Percentiles rank a stretch among this genome's conserved stretches.
phyloP scores from a whole-genome alignment of 2,888 invertebrate species.

The Netelia fuscicornis region DNA sequence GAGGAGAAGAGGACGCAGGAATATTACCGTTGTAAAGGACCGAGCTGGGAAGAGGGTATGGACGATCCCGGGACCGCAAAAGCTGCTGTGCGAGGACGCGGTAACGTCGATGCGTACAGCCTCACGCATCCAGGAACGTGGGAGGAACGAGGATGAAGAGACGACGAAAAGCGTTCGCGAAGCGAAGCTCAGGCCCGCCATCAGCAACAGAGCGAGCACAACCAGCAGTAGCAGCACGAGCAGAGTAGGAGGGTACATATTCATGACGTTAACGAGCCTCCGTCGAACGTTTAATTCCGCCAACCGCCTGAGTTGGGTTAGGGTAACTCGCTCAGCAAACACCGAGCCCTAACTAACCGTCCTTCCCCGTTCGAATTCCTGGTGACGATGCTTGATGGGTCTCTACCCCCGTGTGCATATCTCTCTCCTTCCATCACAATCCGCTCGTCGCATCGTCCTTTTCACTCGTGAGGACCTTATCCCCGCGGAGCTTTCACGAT shows the following conservation, averaged over 20 bases:
- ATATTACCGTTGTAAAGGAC: background rate
- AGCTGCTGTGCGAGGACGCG: too few species aligned
- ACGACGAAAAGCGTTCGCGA: slow-evolving; percentile 16
- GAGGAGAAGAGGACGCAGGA: slow-evolving; percentile 10
- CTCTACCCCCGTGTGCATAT: slow-evolving; percentile 47
- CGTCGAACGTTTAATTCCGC: slow-evolving; percentile 85
- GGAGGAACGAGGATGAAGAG: slow-evolving; percentile 2
- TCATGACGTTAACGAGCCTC: slow-evolving; percentile 85
- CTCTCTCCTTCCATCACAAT: slow-evolving; percentile 10
- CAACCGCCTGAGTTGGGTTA: slow-evolving; percentile 84
- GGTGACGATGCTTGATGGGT: slow-evolving; percentile 53
- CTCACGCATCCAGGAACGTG: background rate
- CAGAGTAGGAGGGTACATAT: slow-evolving; percentile 84
- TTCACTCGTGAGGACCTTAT: slow-evolving; percentile 18
- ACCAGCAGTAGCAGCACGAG: slow-evolving; percentile 58
- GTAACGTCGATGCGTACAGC: background rate
- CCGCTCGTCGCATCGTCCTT: slow-evolving; percentile 5
- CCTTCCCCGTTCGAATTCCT: slow-evolving; percentile 76
- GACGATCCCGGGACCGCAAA: too few species aligned
- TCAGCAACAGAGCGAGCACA: slow-evolving; percentile 16
- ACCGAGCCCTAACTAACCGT: slow-evolving; percentile 84
- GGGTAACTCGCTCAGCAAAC: slow-evolving; percentile 85
- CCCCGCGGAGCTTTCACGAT: slow-evolving; percentile 26
- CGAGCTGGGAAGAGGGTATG: too few species aligned
- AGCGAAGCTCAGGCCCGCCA: slow-evolving; percentile 38